Evolutionary conservation across 35 echinoderm and acorn worm genomes (phyloP).

Genomic region (Holothuria glaberrima): DNA sequence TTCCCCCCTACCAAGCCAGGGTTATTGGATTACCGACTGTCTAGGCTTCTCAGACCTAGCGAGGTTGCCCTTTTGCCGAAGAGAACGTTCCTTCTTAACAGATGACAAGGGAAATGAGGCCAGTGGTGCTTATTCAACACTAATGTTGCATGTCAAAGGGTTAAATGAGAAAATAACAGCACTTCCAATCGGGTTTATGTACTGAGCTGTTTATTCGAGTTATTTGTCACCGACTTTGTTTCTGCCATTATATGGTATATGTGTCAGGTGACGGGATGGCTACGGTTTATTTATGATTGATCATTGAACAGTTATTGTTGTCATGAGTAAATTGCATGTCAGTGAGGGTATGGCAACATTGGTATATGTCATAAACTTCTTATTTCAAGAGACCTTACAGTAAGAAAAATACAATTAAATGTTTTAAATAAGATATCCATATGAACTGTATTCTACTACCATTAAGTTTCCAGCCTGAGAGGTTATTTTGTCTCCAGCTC

Average conservation of each 20-base stretch:
- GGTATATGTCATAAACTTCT: no score
- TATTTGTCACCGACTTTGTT: no score
- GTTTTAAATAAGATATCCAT: no score
- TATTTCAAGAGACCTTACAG: no score
- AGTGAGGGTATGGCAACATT: no score
- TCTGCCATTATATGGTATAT: not conserved
- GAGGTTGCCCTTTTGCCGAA: constrained; percentile 23
- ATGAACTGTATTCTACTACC: no score
- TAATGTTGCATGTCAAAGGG: constrained; percentile 39
- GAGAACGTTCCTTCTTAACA: not conserved
- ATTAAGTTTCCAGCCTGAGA: no score
- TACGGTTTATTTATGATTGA: not conserved
- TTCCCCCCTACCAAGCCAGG: constrained; percentile 35
- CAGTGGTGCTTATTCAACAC: constrained; percentile 27
- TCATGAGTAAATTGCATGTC: no score
- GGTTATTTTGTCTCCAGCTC: no score
- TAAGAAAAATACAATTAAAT: no score
- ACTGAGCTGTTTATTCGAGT: not conserved
- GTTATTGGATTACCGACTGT: constrained; percentile 46
- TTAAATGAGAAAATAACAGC: constrained; percentile 27
- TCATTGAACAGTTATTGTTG: no score
- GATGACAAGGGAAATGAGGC: constrained; percentile 26
- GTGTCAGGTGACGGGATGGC: not conserved
- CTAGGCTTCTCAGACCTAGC: constrained; percentile 28
- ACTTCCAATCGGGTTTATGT: not conserved